Evolutionary conservation across 2,888 invertebrate genomes (phyloP).

Genomic region (Caenorhabditis wallacei): DNA sequence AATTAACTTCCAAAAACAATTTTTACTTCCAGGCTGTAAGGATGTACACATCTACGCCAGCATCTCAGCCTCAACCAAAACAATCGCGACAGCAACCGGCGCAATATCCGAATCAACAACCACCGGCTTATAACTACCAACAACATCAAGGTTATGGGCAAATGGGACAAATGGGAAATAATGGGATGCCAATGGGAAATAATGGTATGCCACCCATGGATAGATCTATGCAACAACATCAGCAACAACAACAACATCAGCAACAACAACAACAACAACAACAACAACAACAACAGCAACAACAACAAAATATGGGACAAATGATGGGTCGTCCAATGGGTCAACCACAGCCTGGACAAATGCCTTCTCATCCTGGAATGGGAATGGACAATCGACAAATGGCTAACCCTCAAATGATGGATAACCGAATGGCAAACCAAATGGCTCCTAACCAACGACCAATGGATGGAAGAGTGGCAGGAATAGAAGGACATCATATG

Average conservation of each 20-base stretch:
- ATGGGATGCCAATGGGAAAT: conserved; percentile 17
- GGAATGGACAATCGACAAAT: conserved; percentile 30
- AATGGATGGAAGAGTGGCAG: conserved; percentile 5
- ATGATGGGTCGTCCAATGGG: conserved; percentile 24
- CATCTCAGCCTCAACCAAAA: conserved; percentile 48
- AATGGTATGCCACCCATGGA: conserved; percentile 19
- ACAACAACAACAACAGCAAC: conserved; percentile 16
- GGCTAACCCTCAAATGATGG: conserved; percentile 23
- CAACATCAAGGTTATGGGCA: conserved; percentile 48
- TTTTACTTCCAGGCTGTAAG: conserved; percentile 43
- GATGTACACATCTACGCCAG: conserved; percentile 52
- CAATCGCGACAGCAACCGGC: conserved; percentile 40
- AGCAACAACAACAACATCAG: conserved; percentile 25
- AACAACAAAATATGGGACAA: conserved; percentile 13
- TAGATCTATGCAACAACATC: conserved; percentile 30
- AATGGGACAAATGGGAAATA: conserved; percentile 58
- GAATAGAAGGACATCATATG: conserved; percentile 28
- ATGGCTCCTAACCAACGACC: neutral
- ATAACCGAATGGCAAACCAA: conserved; percentile 20
- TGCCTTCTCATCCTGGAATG: conserved; percentile 31
- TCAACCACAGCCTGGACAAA: conserved; percentile 23
- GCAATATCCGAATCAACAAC: conserved; percentile 20
- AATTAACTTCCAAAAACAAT: neutral
- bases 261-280: conserved; percentile 30
- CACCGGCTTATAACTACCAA: conserved; percentile 37